These are phyloP conservation scores for Catharus fuscescens DNA, from an alignment of 2,113 vertebrate species.

Conservation along the genomic window DNA sequence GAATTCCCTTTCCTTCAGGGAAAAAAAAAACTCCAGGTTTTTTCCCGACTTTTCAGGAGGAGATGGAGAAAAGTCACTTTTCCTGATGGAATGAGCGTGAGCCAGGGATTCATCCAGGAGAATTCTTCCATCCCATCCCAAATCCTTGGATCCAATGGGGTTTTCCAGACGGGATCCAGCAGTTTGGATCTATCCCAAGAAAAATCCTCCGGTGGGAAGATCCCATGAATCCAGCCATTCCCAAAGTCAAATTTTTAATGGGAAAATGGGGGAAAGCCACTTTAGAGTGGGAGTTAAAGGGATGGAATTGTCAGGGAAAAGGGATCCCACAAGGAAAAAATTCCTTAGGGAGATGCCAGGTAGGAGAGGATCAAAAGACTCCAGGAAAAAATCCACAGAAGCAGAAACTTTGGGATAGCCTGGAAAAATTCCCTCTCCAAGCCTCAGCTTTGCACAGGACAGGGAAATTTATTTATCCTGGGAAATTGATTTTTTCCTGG, in stretches of 20 bases:
- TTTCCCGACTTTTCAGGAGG: background rate
- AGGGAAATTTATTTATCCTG: background rate
- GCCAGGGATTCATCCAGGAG: background rate
- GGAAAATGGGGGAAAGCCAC: background rate
- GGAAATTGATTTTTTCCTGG: background rate
- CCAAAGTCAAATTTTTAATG: background rate
- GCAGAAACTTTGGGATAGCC: background rate
- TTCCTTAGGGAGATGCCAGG: background rate
- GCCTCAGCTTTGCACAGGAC: accelerated
- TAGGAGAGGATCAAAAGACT: background rate
- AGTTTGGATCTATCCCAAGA: background rate
- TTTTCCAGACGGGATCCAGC: background rate
- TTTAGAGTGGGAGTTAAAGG: accelerated
- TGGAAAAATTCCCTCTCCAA: background rate
- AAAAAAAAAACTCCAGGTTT: accelerated
- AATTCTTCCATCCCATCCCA: background rate
- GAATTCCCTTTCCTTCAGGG: background rate
- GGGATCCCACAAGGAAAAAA: accelerated
- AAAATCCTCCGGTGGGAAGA: background rate
- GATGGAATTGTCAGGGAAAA: background rate
- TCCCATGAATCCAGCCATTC: background rate
- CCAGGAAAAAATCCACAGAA: background rate
- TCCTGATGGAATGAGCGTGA: accelerated
- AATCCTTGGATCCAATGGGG: accelerated
- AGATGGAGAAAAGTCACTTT: background rate